Percentiles rank a stretch among this genome's conserved stretches.
Evolutionary conservation across 2,797 vertebrate species (phyloP).

Genomic region (Dendrocincla fuliginosa): DNA sequence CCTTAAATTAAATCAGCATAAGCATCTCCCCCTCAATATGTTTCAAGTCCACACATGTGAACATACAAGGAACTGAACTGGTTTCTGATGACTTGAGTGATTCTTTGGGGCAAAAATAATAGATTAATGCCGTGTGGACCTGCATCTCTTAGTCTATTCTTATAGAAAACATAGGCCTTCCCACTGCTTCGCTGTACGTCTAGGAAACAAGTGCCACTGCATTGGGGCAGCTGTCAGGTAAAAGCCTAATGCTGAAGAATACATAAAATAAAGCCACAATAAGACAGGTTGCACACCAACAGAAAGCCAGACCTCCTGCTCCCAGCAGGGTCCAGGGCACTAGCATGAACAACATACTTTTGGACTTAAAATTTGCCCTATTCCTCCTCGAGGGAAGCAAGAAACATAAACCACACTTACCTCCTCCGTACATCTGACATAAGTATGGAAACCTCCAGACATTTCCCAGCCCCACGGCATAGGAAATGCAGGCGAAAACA

Average conservation of each 20-base stretch:
- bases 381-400: not conserved
- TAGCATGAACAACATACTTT: not conserved
- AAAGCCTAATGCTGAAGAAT: not conserved
- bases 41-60: not conserved
- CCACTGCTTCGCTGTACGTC: not conserved
- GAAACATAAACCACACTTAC: constrained; percentile 76
- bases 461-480: constrained; percentile 93
- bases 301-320: not conserved
- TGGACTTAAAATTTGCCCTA: not conserved
- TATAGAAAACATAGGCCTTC: not conserved
- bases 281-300: not conserved
- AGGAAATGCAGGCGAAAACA: constrained; percentile 92
- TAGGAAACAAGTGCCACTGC: not conserved
- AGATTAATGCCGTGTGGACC: not conserved
- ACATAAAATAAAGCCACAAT: not conserved
- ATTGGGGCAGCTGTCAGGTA: not conserved
- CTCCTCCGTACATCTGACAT: constrained; percentile 95
- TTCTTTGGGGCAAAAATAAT: not conserved
- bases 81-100: not conserved
- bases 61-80: not conserved
- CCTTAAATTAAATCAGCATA: not conserved
- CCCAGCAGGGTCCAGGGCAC: too few relatives aligned
- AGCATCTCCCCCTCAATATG: not conserved
- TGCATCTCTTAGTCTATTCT: not conserved
- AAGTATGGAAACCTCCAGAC: constrained; percentile 97